Base-by-base conservation (phyloP, 2,113 vertebrate genomes). In the Pseudopodoces humilis region DNA sequence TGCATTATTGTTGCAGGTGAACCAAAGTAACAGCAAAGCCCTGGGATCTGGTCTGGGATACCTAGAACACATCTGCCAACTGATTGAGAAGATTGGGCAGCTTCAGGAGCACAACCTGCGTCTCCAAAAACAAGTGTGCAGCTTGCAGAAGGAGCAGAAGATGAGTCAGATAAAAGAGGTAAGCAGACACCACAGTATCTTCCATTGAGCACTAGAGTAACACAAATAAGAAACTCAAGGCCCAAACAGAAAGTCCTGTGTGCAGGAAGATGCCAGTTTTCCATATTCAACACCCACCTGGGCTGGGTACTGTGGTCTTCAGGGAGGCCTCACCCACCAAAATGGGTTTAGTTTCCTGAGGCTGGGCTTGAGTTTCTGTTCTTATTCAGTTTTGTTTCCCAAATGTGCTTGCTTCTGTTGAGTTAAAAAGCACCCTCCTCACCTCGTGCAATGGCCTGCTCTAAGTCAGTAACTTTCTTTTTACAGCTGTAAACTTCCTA, bases 51-150 rank as follows among this genome's bases (percentile, higher is more conserved):
- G 99, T 65, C 96, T 99, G 81, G 97, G 98, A 50, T 99, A 99
- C 83, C 95, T 99, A 95, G 98, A 98, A 92, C 98, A 99, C 87
- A 98, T 99, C 77, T 99, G 98, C 87, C 98, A 99, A 44, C 98
- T 99, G 52, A 98, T 99, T 13, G 98, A 99, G 96, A 99, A 98
- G 97, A 99, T 99, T 24, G 98, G 98, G 27, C 98, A 98, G 81
- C 98, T 99, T 30, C 99, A 99, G 96, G 98, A 99, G 74, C 97
- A 98, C 86, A 99, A 99, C 89, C 93, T 98, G 7, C 97, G 70
- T 71, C 97, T 99, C 59, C 98, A 99, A 94, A 98, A 98, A 64
- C 98, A 98, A 96, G 96, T 99, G 55, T 98, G 98, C 74, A 65
- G 89, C 88, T 96, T 99, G 94, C 98, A 99, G 95, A 98, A 98